Evolutionary conservation across 30 jellyfish, hydroid and myxozoan species (phyloP).

Genomic region (Chrysaora quinquecirrha): DNA sequence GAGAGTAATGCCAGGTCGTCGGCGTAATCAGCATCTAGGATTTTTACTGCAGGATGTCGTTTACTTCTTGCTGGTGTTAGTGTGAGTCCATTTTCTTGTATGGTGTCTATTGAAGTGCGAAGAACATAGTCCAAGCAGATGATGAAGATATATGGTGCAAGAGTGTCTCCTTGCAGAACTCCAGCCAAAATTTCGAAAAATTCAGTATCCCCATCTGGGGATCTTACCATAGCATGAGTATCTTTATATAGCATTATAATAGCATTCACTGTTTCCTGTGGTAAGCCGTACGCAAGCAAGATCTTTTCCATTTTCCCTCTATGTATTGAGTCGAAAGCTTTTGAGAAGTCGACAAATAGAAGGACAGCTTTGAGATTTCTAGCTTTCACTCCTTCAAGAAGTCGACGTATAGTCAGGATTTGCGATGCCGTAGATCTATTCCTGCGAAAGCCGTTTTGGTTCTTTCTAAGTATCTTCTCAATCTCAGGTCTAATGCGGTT

Average conservation of each 20-base stretch:
- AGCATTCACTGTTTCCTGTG: slow-evolving; percentile 12
- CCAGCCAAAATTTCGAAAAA: slow-evolving; percentile 24
- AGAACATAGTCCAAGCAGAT: not conserved
- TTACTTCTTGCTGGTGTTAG: not conserved
- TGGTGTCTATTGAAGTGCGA: no score
- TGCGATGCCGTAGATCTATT: slow-evolving; percentile 21
- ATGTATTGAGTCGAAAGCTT: slow-evolving; percentile 15
- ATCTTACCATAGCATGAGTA: slow-evolving; percentile 8
- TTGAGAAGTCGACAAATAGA: slow-evolving; percentile 10
- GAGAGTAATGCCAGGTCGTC: not conserved
- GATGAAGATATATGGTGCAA: slow-evolving; percentile 24
- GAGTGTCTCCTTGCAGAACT: slow-evolving; percentile 48
- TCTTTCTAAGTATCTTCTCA: slow-evolving; percentile 7
- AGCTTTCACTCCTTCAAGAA: slow-evolving; percentile 39
- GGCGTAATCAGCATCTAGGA: not conserved
- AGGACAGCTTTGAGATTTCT: slow-evolving; percentile 20
- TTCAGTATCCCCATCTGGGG: slow-evolving; percentile 45
- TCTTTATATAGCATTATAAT: slow-evolving; percentile 17
- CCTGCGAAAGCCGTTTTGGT: slow-evolving; percentile 47
- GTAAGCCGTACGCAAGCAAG: slow-evolving; percentile 23
- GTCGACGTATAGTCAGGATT: slow-evolving; percentile 13
- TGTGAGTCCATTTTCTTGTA: not conserved
- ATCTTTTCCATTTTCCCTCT: slow-evolving; percentile 2
- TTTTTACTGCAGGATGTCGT: not conserved
- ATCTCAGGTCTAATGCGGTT: not conserved